Base-by-base conservation (phyloP, 2,797 vertebrate species). In the Phoebastria nigripes region DNA sequence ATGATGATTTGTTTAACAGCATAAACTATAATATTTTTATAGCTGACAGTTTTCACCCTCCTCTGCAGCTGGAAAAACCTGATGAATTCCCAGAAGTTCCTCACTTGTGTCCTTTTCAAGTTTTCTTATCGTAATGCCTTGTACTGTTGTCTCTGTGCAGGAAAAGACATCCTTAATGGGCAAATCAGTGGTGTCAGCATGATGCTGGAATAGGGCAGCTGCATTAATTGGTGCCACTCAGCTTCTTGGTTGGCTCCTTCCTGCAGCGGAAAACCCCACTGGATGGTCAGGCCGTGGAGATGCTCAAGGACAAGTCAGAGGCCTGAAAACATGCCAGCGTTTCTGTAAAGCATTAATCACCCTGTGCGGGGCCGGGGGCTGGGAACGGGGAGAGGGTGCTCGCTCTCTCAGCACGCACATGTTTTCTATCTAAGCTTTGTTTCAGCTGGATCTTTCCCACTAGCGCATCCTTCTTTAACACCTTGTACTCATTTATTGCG, bases 1-100 rank as follows among this genome's bases (percentile, higher is more conserved):
- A 96, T 82, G 69, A 82, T 58, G 42, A 92, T 93, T 93, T 94
- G 61, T 94, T 95, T 91, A 95, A 79, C 42, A 86, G 76, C 58
- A 79, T 76, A 74, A 79, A 69, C 84, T 21, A 22, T 42, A 80
- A 54, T 77, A 89, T 81, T 96, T 93, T 87, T 90, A 88, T 86
- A 88, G 85, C 73, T 9, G 24, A 71, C 91, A 95, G 77, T 91
- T 96, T 94, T 96, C 85, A 54, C 82, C 42, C 74, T 95, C 31
- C 25, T 87, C 54, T 87, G 39, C 58, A 86, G 82, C 82, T 93
- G 87, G 84, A 55, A 88, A 89, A 81, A 54, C 25, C 74, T 67
- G 31, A 86, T 65, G 69, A 89, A 79, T 78, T 92, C 69, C 58
- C 90, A 78, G 28, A 82, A 74, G 65, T 74, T 77, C 58, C 70